These are phyloP conservation scores for Plebejus anna DNA, from an alignment of 2,888 invertebrate genomes.

Conservation along the genomic window DNA sequence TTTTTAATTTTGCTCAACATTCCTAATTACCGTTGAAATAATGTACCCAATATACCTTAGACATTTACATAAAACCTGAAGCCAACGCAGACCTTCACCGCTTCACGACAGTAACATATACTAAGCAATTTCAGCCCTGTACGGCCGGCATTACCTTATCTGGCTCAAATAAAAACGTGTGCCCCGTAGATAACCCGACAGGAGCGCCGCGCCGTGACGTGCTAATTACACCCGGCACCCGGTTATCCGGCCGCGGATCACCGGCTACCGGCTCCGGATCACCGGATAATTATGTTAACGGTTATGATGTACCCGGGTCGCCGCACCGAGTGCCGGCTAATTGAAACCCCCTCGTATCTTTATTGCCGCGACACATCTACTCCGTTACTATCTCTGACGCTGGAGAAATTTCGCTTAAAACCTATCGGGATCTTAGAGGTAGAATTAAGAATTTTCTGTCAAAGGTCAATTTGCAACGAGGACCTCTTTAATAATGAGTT, in stretches of 20 bases:
- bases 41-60: background rate
- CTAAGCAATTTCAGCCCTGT: background rate
- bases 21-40: background rate
- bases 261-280: constrained; percentile 16
- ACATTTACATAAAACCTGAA: background rate
- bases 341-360: constrained; percentile 3
- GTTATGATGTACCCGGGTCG: constrained; percentile 32
- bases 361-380: background rate
- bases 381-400: background rate
- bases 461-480: background rate
- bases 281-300: constrained; percentile 36
- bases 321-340: background rate
- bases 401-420: background rate
- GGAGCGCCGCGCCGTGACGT: constrained; percentile 31
- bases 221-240: constrained; percentile 37
- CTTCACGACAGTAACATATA: background rate
- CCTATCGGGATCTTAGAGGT: background rate
- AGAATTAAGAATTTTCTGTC: background rate
- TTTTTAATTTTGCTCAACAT: background rate
- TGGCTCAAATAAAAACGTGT: constrained; percentile 13
- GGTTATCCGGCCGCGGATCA: constrained; percentile 34
- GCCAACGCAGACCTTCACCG: background rate
- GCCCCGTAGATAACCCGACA: background rate
- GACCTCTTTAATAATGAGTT: background rate
- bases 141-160: background rate